Base-by-base conservation (phyloP, 2,797 vertebrate genomes). In the Mallotus villosus region DNA sequence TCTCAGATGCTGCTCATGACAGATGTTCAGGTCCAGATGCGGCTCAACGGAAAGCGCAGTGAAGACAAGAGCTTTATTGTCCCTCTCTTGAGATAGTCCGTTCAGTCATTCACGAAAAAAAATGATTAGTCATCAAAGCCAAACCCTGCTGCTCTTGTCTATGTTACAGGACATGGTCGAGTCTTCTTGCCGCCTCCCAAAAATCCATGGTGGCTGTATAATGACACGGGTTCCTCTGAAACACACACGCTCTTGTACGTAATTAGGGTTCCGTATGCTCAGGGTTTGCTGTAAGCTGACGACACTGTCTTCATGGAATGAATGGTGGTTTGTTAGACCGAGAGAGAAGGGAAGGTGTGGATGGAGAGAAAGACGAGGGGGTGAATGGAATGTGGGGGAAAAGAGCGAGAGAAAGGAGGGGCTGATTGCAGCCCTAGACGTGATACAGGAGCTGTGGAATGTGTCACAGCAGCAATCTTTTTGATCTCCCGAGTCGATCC, bases 401-500 rank as follows among this genome's bases (percentile, higher is more conserved):
- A 65, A 14, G 63, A 67, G 11, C 32, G 22, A 22, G 70, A 73
- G 77, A 73, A 82, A 82, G 76, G 78, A 62, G 67, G 67, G 61
- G 22, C 73, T 91, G 90, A 92, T 92, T 90, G 87, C 75, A 84
- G 85, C 80, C 81, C 91, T 74, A 73, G 57, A 49, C 8, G 80
- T 91, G 89, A 91, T 87, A 82, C 74, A 85, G 70, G 71, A 82
- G 80, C 69, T 1, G 37, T 89, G 81, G 86, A 89, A 92, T 91
- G 85, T 75, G 77, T 87, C 87, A 82, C 82, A 84, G 74, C 71
- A 82, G 82, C 81, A 86, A 55, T 80, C 81, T 81, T 78, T 81
- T 78, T 81, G 79, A 84, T 84, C 81, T 78, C 27, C 27, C 3
- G 27, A 34, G 49, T n/a, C 8, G 25, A 16, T 11, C 24, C 22